Conservation (phyloP, 2,888 invertebrate genomes). For the Lycia hirtaria region DNA sequence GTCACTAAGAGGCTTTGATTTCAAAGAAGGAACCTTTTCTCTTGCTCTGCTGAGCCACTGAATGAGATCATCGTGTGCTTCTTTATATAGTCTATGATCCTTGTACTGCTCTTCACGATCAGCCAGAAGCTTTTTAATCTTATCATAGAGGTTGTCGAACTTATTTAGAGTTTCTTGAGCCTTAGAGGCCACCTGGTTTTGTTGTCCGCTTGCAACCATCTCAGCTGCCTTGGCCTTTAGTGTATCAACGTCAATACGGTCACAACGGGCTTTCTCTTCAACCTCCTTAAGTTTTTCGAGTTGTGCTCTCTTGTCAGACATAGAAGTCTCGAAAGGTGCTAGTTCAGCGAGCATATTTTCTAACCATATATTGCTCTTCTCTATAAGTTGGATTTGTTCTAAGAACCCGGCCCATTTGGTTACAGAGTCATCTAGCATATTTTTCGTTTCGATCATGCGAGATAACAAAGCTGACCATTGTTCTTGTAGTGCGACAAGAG, state of each 20-base stretch:
- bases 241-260: slow-evolving; percentile 95
- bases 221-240: slow-evolving; percentile 93
- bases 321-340: slow-evolving; percentile 90
- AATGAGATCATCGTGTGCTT: slow-evolving; percentile 95
- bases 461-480: slow-evolving; percentile 95
- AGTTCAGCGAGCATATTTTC: slow-evolving; percentile 90
- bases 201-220: slow-evolving; percentile 94
- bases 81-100: slow-evolving; percentile 95
- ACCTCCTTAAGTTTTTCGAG: slow-evolving; percentile 93
- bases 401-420: slow-evolving; percentile 96
- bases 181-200: slow-evolving; percentile 92
- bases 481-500: slow-evolving; percentile 93
- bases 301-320: slow-evolving; percentile 94
- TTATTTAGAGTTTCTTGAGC: slow-evolving; percentile 94
- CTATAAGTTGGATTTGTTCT: slow-evolving; percentile 94
- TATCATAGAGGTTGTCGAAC: slow-evolving; percentile 92
- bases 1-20: slow-evolving; percentile 93
- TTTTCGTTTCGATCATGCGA: slow-evolving; percentile 96
- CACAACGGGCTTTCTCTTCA: slow-evolving; percentile 95
- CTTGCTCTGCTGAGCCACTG: slow-evolving; percentile 95
- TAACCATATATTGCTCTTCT: slow-evolving; percentile 92
- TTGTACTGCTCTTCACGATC: slow-evolving; percentile 94
- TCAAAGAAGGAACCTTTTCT: slow-evolving; percentile 95
- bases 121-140: slow-evolving; percentile 90
- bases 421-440: slow-evolving; percentile 94